These are phyloP conservation scores for Hololepta plana DNA, from an alignment of 2,888 invertebrate genomes.

Conservation along the genomic window DNA sequence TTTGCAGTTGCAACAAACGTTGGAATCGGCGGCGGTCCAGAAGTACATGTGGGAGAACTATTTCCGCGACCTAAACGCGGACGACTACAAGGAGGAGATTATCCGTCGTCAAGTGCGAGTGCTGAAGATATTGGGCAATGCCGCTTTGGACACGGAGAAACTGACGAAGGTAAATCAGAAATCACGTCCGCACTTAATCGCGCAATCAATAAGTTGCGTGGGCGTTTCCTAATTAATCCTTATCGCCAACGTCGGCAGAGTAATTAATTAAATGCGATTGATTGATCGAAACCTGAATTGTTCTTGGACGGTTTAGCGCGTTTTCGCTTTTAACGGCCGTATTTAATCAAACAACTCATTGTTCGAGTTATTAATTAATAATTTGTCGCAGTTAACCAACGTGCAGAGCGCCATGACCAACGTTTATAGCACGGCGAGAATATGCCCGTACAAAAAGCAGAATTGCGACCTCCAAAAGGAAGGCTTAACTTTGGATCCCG, in stretches of 20 bases:
- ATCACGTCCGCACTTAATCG: neutral
- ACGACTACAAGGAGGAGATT: constrained; percentile 23
- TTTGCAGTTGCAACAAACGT: constrained; percentile 14
- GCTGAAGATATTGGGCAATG: constrained; percentile 28
- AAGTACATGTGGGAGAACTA: constrained; percentile 25
- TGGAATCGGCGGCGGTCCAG: constrained; percentile 18
- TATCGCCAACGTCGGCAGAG: too few species aligned
- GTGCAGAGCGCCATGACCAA: constrained; percentile 14
- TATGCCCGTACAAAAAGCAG: constrained; percentile 24
- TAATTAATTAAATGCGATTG: neutral
- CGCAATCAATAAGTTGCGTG: neutral
- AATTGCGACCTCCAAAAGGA: constrained; percentile 18
- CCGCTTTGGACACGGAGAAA: constrained; percentile 23
- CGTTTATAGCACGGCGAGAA: constrained; percentile 27
- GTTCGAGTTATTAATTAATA: neutral
- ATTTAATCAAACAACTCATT: constrained; percentile 2
- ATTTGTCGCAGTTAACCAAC: constrained; percentile 14
- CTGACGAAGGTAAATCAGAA: constrained; percentile 20
- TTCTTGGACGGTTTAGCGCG: neutral
- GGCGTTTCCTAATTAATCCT: neutral
- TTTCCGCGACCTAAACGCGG: constrained; percentile 18
- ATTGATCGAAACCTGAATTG: neutral
- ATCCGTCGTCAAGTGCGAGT: constrained; percentile 26
- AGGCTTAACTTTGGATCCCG: constrained; percentile 23
- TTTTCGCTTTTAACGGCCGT: neutral